These are phyloP conservation scores for Cantharis nigra DNA, from an alignment of 2,888 invertebrate genomes.

Conservation along the genomic window DNA sequence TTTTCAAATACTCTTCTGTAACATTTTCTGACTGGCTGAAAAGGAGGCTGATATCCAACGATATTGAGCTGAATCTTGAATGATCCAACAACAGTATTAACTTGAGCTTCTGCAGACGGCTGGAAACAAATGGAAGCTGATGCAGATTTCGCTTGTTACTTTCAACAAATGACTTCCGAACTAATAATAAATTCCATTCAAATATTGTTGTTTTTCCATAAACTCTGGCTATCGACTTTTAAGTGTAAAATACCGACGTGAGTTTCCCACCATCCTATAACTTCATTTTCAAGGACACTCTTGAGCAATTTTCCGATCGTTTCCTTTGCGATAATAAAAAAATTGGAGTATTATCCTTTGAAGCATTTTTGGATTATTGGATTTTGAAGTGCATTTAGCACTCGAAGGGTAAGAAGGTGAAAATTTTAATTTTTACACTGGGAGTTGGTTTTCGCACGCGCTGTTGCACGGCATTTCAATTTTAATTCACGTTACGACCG, in stretches of 20 bases:
- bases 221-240: too few species aligned
- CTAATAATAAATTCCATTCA: too few species aligned
- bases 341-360: neutral
- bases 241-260: neutral
- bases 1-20: too few species aligned
- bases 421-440: constrained; percentile 20
- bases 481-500: constrained; percentile 33
- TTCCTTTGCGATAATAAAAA: neutral
- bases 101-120: too few species aligned
- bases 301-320: neutral
- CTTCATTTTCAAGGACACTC: neutral
- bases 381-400: constrained; percentile 6
- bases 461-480: constrained; percentile 31
- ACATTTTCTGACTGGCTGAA: too few species aligned
- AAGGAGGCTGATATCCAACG: too few species aligned
- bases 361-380: neutral
- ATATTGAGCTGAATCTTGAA: too few species aligned
- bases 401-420: constrained; percentile 10
- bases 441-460: constrained; percentile 21
- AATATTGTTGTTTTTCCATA: too few species aligned
- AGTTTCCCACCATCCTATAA: neutral
- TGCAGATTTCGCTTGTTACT: too few species aligned
- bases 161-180: too few species aligned
- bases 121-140: too few species aligned
- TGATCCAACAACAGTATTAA: too few species aligned